Percentiles rank a stretch among this genome's conserved stretches.
Conservation (phyloP, 2,797 vertebrate genomes). For the Tokudaia muenninki region DNA sequence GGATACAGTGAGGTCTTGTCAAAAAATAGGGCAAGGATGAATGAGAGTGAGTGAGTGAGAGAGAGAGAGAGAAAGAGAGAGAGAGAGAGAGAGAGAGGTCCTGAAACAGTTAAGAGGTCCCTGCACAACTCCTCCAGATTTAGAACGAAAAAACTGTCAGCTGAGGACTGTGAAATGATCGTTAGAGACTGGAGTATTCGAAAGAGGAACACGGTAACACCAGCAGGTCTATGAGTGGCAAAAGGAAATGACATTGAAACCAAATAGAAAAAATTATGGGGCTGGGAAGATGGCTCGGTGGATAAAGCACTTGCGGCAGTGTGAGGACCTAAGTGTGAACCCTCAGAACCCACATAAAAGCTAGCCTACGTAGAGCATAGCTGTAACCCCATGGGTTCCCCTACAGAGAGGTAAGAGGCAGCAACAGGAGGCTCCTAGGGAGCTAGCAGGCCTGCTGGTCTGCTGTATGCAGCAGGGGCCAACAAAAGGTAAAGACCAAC, state of each 20-base stretch:
- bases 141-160: not conserved
- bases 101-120: not conserved
- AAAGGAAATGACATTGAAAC: not conserved
- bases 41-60: not conserved
- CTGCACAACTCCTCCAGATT: not conserved
- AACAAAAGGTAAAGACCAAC: not conserved
- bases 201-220: not conserved
- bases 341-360: not conserved
- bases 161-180: not conserved
- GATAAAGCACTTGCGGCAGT: not conserved
- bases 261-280: not conserved
- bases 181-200: not conserved
- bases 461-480: not conserved
- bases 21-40: not conserved
- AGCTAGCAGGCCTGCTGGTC: not conserved
- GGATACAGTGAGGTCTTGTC: not conserved
- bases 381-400: not conserved
- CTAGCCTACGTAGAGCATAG: not conserved
- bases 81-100: not conserved
- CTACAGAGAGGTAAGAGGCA: not conserved
- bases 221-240: not conserved
- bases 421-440: not conserved
- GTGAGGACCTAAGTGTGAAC: not conserved
- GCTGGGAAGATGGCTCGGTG: not conserved
- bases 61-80: not conserved